Evolutionary conservation across 2,797 vertebrate genomes (phyloP).

Genomic region (Corythornis leucogaster): DNA sequence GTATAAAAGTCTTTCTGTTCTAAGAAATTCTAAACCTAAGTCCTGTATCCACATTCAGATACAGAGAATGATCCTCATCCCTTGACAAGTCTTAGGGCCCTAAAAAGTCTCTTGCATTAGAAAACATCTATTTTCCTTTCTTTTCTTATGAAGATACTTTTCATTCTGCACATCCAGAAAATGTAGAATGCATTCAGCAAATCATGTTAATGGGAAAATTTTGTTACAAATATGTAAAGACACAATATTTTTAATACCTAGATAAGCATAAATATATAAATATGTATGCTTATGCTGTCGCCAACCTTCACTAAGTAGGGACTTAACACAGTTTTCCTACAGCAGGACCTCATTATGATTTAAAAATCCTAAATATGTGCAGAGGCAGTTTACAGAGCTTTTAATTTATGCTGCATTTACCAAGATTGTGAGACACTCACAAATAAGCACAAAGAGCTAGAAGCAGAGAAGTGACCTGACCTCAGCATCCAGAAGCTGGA

Average conservation of each 20-base stretch:
- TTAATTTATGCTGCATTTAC: no score
- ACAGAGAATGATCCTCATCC: background rate
- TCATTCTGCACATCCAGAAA: background rate
- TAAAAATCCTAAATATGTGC: background rate
- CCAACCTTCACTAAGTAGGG: background rate
- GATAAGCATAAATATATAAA: background rate
- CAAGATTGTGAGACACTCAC: no score
- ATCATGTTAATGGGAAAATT: background rate
- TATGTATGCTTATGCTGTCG: background rate
- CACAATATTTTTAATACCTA: background rate
- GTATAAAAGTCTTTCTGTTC: background rate
- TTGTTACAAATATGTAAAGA: background rate
- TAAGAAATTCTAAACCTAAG: background rate
- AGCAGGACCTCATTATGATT: background rate
- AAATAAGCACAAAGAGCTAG: no score
- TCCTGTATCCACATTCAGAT: background rate
- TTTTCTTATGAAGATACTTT: background rate
- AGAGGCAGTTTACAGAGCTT: no score
- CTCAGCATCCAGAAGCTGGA: no score
- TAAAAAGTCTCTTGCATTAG: background rate
- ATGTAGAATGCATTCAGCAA: background rate
- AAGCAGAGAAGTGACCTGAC: no score
- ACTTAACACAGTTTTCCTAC: background rate
- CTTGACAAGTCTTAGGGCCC: background rate
- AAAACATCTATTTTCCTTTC: background rate